These are phyloP conservation scores for Machaerirhynchus nigripectus DNA, from an alignment of 2,113 vertebrate genomes.

Conservation along the genomic window DNA sequence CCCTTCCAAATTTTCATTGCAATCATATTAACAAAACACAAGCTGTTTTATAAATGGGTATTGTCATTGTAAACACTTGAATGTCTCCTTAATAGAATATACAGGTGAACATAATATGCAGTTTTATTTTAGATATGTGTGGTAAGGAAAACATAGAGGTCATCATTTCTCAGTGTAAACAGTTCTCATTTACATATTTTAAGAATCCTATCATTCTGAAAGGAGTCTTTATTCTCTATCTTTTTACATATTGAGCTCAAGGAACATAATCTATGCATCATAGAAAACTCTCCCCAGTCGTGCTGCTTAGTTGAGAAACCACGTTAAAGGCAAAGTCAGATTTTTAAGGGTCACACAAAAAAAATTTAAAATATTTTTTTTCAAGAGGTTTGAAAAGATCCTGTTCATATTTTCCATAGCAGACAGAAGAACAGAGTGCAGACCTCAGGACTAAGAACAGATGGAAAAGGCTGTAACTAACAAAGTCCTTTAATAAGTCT, in stretches of 20 bases:
- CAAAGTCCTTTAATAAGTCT: background rate
- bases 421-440: background rate
- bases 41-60: constrained; percentile 22
- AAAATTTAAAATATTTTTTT: background rate
- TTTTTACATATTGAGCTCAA: background rate
- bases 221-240: background rate
- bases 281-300: background rate
- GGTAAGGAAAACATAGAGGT: background rate
- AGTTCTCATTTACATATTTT: background rate
- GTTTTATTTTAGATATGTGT: background rate
- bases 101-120: background rate
- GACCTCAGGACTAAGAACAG: background rate
- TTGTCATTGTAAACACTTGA: background rate
- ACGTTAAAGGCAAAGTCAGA: background rate
- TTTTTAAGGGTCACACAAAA: background rate
- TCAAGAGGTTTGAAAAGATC: background rate
- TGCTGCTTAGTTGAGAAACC: background rate
- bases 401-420: background rate
- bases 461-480: background rate
- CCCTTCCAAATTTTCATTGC: background rate
- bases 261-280: background rate
- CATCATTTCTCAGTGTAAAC: background rate
- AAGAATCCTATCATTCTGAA: background rate
- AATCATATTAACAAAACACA: background rate
- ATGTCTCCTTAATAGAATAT: background rate